Evolutionary conservation across 2,113 vertebrate genomes (phyloP).

Genomic region (Sminthopsis crassicaudata): DNA sequence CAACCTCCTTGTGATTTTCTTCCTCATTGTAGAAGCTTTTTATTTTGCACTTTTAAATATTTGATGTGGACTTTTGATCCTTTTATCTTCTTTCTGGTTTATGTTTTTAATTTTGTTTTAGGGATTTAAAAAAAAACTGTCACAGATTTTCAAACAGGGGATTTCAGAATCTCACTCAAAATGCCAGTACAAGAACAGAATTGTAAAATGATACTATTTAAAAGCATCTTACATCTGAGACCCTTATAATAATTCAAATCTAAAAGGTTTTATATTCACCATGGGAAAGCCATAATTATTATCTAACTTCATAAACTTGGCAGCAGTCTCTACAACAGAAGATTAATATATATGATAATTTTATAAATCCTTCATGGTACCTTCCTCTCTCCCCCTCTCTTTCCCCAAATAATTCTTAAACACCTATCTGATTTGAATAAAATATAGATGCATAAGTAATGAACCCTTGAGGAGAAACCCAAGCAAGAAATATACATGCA

Average conservation of each 20-base stretch:
- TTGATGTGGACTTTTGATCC: conserved; percentile 54
- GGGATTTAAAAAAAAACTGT: not conserved
- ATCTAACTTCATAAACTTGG: conserved; percentile 63
- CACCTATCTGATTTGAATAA: conserved; percentile 60
- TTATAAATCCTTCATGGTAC: conserved; percentile 69
- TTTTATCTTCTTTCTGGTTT: conserved; percentile 65
- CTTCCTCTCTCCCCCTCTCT: conserved; percentile 9
- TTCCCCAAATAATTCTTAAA: conserved; percentile 53
- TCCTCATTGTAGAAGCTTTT: conserved; percentile 14
- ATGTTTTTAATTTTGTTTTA: not conserved
- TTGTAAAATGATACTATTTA: conserved; percentile 46
- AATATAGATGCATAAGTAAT: conserved; percentile 66
- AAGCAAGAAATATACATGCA: conserved; percentile 73
- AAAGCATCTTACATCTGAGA: conserved; percentile 64
- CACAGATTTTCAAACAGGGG: conserved; percentile 35
- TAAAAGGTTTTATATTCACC: conserved; percentile 65
- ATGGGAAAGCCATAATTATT: conserved; percentile 52
- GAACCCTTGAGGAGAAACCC: conserved; percentile 68
- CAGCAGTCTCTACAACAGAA: conserved; percentile 57
- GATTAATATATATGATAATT: conserved; percentile 79
- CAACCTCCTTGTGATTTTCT: conserved; percentile 32
- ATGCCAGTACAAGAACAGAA: conserved; percentile 53
- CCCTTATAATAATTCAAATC: conserved; percentile 51
- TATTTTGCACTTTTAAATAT: conserved; percentile 26
- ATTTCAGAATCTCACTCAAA: conserved; percentile 55